Percentiles rank a stretch among this genome's conserved stretches.
phyloP scores from a whole-genome alignment of 2,888 invertebrate genomes.

The Sycophila texana region DNA sequence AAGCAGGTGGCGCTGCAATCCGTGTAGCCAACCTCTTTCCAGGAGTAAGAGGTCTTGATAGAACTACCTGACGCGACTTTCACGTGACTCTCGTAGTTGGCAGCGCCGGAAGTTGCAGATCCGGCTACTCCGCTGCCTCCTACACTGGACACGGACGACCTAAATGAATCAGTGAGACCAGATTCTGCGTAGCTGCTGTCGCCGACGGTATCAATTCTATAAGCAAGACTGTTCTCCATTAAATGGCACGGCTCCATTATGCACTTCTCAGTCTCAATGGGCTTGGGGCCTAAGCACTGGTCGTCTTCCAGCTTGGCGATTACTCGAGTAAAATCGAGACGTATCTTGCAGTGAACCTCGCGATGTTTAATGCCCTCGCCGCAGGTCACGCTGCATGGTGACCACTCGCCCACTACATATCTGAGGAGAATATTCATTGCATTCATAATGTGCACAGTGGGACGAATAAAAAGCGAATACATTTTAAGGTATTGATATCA shows the following conservation, averaged over 20 bases:
- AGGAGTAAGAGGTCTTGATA: conserved; percentile 89
- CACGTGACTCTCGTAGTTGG: conserved; percentile 75
- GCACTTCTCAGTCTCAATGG: conserved; percentile 88
- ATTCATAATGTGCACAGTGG: too few relatives aligned
- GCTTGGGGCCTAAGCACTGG: conserved; percentile 91
- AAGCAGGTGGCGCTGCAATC: conserved; percentile 96
- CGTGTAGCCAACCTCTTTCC: conserved; percentile 93
- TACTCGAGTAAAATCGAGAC: conserved; percentile 92
- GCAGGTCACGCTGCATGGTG: conserved; percentile 93
- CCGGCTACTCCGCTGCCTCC: conserved; percentile 76
- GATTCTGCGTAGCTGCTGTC: conserved; percentile 74
- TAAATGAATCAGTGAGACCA: conserved; percentile 71
- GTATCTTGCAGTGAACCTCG: conserved; percentile 95
- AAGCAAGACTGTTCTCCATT: conserved; percentile 71
- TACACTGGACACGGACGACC: conserved; percentile 64
- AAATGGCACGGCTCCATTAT: conserved; percentile 83
- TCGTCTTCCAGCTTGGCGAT: conserved; percentile 91
- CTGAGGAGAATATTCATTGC: conserved; percentile 70
- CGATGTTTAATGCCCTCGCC: conserved; percentile 92
- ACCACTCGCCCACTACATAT: conserved; percentile 95
- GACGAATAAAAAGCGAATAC: too few relatives aligned
- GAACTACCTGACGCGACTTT: conserved; percentile 83
- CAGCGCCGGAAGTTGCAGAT: conserved; percentile 78
- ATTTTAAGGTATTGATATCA: too few relatives aligned
- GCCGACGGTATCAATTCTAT: conserved; percentile 73